Percentiles rank a stretch among this genome's conserved stretches.
phyloP scores from a whole-genome alignment of 2,113 vertebrate species.

The Heterochromis multidens region DNA sequence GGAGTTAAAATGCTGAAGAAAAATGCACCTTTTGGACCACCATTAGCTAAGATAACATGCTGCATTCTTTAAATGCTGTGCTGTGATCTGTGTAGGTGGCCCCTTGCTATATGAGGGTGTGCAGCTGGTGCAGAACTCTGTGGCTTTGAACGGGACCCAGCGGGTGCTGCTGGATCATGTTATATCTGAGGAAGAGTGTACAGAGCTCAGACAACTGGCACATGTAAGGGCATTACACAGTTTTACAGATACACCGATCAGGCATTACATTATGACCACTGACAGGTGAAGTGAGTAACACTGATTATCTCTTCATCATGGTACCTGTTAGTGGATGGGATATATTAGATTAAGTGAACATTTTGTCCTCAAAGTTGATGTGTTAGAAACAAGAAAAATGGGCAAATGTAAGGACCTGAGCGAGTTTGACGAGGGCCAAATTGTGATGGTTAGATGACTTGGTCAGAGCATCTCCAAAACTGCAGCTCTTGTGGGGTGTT shows the following conservation, averaged over 20 bases:
- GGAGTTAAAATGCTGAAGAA: neutral
- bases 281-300: too few species aligned
- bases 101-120: slow-evolving; percentile 83
- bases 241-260: neutral
- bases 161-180: slow-evolving; percentile 90
- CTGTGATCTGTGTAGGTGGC: slow-evolving; percentile 77
- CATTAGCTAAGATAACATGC: neutral
- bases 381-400: too few species aligned
- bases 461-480: too few species aligned
- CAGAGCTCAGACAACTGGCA: slow-evolving; percentile 84
- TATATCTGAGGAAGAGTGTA: slow-evolving; percentile 86
- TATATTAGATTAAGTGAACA: too few species aligned
- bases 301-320: too few species aligned
- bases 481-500: too few species aligned
- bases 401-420: too few species aligned
- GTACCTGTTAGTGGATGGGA: too few species aligned
- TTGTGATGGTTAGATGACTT: too few species aligned
- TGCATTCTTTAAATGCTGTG: neutral
- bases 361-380: too few species aligned
- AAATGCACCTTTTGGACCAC: neutral
- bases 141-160: slow-evolving; percentile 89
- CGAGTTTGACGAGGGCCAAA: too few species aligned
- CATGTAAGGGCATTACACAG: slow-evolving; percentile 75
- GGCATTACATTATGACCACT: too few species aligned
- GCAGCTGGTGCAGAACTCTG: slow-evolving; percentile 85